phyloP scores from a whole-genome alignment of 2,888 invertebrate genomes.

The Drosophila helvetica region DNA sequence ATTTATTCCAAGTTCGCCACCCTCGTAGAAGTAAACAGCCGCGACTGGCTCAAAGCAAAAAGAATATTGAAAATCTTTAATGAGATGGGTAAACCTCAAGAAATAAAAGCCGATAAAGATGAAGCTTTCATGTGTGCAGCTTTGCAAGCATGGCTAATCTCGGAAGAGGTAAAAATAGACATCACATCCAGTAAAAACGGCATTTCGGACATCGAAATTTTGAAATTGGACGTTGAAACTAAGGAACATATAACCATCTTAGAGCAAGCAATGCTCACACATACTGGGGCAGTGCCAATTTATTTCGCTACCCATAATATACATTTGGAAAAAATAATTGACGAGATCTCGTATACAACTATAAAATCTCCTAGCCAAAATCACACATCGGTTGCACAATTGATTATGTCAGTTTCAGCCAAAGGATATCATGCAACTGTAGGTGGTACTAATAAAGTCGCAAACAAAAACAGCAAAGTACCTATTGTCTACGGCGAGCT shows the following conservation, averaged over 20 bases:
- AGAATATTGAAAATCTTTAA: too few relatives aligned
- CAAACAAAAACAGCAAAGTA: slow-evolving; percentile 91
- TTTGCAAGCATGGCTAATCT: too few relatives aligned
- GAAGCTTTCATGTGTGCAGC: too few relatives aligned
- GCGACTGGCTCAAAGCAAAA: too few relatives aligned
- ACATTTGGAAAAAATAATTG: slow-evolving; percentile 89
- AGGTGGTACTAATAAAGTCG: slow-evolving; percentile 88
- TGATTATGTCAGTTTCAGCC: slow-evolving; percentile 94
- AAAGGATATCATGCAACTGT: slow-evolving; percentile 97
- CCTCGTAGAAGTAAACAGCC: too few relatives aligned
- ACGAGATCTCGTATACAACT: slow-evolving; percentile 87
- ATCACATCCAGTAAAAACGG: too few relatives aligned
- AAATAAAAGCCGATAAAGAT: too few relatives aligned
- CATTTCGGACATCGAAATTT: too few relatives aligned
- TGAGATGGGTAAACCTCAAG: too few relatives aligned
- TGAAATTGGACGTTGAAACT: slow-evolving; percentile 87
- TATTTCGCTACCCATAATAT: slow-evolving; percentile 92
- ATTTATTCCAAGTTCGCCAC: too few relatives aligned
- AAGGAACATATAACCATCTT: slow-evolving; percentile 90
- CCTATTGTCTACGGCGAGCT: slow-evolving; percentile 94
- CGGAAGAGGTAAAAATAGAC: too few relatives aligned
- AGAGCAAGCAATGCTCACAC: slow-evolving; percentile 92
- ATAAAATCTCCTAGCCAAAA: slow-evolving; percentile 79
- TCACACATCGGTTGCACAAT: slow-evolving; percentile 91
- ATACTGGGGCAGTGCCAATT: slow-evolving; percentile 92